Percentiles rank a stretch among this genome's conserved stretches.
Evolutionary conservation across 1,140 invertebrate genomes (phyloP).

Genomic region (Dysdera silvatica): DNA sequence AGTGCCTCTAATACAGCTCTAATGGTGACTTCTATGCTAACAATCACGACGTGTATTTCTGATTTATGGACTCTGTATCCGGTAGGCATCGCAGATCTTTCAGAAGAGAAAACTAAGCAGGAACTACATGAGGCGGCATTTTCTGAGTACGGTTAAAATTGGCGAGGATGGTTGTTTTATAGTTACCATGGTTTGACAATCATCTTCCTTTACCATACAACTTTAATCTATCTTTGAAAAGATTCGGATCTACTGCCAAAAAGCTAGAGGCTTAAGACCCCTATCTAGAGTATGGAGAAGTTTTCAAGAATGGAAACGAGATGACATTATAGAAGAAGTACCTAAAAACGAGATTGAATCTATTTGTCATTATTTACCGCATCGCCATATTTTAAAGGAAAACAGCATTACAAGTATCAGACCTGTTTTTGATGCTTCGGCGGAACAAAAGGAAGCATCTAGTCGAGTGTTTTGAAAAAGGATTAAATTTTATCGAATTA

Average conservation of each 20-base stretch:
- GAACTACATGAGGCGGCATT: conserved; percentile 35
- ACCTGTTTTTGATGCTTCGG: conserved; percentile 13
- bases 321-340: conserved; percentile 37
- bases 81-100: conserved; percentile 41
- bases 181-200: conserved; percentile 37
- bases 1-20: too few relatives aligned
- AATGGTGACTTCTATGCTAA: conserved; percentile 31
- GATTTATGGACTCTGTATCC: conserved; percentile 43
- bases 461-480: conserved; percentile 10
- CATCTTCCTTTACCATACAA: conserved; percentile 33
- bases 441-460: not conserved
- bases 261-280: conserved; percentile 33
- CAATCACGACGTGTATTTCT: conserved; percentile 22
- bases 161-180: conserved; percentile 37
- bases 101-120: conserved; percentile 32
- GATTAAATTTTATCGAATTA: conserved; percentile 5
- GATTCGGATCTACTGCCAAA: conserved; percentile 28
- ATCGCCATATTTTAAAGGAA: conserved; percentile 30
- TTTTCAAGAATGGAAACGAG: conserved; percentile 37
- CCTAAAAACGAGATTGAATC: conserved; percentile 28
- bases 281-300: conserved; percentile 36
- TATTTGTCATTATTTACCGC: conserved; percentile 39
- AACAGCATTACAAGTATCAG: conserved; percentile 24
- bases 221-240: conserved; percentile 27
- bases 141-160: conserved; percentile 34